Evolutionary conservation across 1,140 invertebrate species (phyloP).

Genomic region (Polypedilum pembai): DNA sequence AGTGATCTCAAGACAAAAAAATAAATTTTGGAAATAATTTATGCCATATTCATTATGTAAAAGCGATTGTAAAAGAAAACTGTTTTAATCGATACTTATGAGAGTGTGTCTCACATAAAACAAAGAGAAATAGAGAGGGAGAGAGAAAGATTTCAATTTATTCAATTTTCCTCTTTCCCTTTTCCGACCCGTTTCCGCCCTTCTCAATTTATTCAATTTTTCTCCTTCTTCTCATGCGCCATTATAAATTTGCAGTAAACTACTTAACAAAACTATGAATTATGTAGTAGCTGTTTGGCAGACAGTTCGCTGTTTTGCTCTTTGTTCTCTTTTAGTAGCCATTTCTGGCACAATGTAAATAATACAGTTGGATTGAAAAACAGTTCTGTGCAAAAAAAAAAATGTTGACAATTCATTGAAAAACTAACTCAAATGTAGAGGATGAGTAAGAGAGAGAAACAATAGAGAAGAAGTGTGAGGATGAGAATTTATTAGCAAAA

Average conservation of each 20-base stretch:
- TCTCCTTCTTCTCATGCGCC: constrained; percentile 8
- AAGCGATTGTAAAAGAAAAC: neutral
- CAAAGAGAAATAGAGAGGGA: neutral
- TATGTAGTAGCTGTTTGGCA: constrained; percentile 1
- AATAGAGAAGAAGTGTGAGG: neutral
- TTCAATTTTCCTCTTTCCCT: neutral
- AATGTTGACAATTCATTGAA: neutral
- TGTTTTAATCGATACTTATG: constrained; percentile 7
- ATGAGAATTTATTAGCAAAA: neutral
- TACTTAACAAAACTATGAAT: constrained; percentile 13
- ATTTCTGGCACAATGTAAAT: neutral
- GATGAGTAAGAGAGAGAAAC: neutral
- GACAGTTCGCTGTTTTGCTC: neutral
- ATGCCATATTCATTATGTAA: constrained; percentile 13
- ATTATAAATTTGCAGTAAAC: constrained; percentile 16
- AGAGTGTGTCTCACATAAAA: too few species aligned
- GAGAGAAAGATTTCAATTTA: neutral
- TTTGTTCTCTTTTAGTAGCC: neutral
- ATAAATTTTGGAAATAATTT: constrained; percentile 4
- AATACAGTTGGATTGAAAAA: neutral
- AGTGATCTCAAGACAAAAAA: neutral
- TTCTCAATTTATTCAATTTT: neutral
- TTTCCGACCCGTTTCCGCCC: neutral
- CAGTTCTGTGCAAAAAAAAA: neutral
- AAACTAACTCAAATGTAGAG: neutral